Base-by-base conservation (phyloP, 2,797 vertebrate genomes). In the Lacerta viridis region DNA sequence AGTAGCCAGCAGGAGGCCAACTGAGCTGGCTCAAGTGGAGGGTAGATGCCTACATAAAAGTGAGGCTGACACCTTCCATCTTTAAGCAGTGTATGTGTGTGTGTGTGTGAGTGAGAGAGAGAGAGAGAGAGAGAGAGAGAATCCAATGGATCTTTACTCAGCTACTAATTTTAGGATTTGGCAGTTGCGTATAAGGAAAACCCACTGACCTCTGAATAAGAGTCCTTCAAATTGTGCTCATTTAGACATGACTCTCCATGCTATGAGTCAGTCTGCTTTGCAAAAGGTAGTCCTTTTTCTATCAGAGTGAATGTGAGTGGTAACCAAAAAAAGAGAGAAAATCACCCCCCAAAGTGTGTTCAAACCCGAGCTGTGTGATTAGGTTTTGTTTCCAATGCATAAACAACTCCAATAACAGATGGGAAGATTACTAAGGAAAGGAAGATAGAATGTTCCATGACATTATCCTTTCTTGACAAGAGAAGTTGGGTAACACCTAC, bases 311-410 rank as follows among this genome's bases (percentile, higher is more conserved):
- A 87, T 8, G 3, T 23, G 11, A 33, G 33, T 88, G 85, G 18
- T 59, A 90, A 89, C 66, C 13, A 66, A 39, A 29, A 83, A 83
- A 88, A 39, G 50, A 55, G 50, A 55, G 50, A 55, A 15, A 55
- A 55, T 55, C 15, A 5, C 36, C 36, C 71, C 8, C 18, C 41
- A 76, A 86, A 75, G 0, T 36, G 72, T 83, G 82, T 89, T 66
- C 71, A 89, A 91, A 86, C 83, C 61, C 79, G 64, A 75, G 64
- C n/a, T 76, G 86, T 94, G 91, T 89, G 76, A 92, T 89, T 90
- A 95, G 86, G 66, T 94, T 91, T 92, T 94, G 88, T 71, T 93
- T 90, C 76, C 66, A 87, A 80, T 85, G 85, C 88, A 83, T 74
- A 94, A 69, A 78, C 64, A 89, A 89, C 83, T 66, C 81, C 41